Evolutionary conservation across 2,113 vertebrate species (phyloP).

Genomic region (Spermophilus dauricus): DNA sequence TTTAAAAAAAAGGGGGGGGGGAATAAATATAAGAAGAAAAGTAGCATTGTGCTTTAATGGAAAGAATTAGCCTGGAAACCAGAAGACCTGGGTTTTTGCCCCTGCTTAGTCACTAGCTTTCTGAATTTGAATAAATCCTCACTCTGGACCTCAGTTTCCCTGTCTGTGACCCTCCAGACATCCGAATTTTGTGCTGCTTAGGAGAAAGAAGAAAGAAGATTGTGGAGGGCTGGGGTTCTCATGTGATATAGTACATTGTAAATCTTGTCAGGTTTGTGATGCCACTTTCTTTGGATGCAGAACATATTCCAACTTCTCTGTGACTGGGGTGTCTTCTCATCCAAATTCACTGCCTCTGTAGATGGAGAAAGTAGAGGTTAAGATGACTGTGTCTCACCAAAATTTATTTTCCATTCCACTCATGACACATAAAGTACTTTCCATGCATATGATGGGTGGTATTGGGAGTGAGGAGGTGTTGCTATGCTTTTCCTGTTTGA

Average conservation of each 20-base stretch:
- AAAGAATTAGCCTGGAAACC: conserved; percentile 15
- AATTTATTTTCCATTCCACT: conserved; percentile 67
- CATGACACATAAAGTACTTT: conserved; percentile 55
- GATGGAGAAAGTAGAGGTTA: conserved; percentile 1
- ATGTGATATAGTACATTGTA: background rate
- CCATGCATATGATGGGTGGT: background rate
- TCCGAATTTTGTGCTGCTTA: background rate
- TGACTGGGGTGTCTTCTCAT: background rate
- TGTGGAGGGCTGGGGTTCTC: background rate
- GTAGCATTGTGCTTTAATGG: background rate
- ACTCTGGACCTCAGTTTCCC: conserved; percentile 10
- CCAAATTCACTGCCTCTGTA: background rate
- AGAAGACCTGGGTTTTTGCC: background rate
- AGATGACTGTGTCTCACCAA: background rate
- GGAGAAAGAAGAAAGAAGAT: background rate
- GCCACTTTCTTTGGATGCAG: background rate
- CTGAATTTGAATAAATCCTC: conserved; percentile 17
- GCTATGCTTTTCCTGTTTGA: conserved; percentile 59
- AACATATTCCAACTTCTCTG: conserved; percentile 12
- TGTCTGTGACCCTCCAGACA: background rate
- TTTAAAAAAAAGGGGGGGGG: too few species aligned
- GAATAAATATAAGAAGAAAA: background rate
- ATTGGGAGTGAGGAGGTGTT: conserved; percentile 36
- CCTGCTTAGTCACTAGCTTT: background rate
- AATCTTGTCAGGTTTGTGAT: background rate